Conservation (phyloP, 1,140 invertebrate species). For the Bradysia coprophila region DNA sequence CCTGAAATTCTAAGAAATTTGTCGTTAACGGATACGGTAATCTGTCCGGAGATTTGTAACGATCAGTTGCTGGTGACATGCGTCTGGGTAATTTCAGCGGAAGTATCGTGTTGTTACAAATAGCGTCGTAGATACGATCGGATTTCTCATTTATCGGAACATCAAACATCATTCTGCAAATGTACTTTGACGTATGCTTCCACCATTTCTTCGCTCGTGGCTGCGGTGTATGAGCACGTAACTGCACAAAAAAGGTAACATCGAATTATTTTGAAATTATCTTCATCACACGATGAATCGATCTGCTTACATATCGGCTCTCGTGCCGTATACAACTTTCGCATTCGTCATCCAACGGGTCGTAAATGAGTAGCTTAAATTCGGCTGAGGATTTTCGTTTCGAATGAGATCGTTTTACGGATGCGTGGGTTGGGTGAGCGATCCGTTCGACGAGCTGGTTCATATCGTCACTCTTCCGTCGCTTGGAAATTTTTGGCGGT, state of each 20-base stretch:
- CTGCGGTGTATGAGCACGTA: not conserved
- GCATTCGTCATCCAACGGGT: not conserved
- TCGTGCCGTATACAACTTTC: not conserved
- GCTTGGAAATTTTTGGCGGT: conserved; percentile 6
- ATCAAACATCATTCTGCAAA: not conserved
- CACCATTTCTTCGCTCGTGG: conserved; percentile 1
- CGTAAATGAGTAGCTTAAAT: not conserved
- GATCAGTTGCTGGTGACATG: not conserved
- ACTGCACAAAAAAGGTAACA: not conserved
- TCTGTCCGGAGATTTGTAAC: not conserved
- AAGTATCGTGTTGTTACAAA: not conserved
- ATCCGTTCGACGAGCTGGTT: conserved; percentile 18
- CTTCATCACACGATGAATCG: not conserved
- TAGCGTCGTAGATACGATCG: not conserved
- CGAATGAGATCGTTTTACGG: conserved; percentile 12
- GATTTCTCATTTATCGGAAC: not conserved
- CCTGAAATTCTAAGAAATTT: not conserved
- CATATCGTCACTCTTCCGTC: conserved; percentile 8
- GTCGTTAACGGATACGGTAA: not conserved
- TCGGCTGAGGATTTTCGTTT: not conserved
- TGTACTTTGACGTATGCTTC: not conserved
- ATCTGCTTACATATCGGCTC: not conserved
- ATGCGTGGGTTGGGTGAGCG: conserved; percentile 29
- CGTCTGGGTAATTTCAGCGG: not conserved
- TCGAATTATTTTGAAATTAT: not conserved